phyloP scores from a whole-genome alignment of 2,888 invertebrate species.

The Ophion ellenae region DNA sequence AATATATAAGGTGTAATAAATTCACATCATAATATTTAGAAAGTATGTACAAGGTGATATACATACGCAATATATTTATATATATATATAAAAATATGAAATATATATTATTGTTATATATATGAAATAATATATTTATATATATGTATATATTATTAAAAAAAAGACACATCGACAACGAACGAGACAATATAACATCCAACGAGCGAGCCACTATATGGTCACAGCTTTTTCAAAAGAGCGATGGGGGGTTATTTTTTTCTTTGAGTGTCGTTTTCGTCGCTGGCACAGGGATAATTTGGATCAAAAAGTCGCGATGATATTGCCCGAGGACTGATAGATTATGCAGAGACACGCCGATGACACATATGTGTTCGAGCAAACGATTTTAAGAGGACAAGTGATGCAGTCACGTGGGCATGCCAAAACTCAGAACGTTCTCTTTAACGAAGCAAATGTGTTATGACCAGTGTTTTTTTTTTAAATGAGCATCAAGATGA shows the following conservation, averaged over 20 bases:
- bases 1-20: constrained; percentile 76
- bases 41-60: constrained; percentile 83
- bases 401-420: constrained; percentile 39
- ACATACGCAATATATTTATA: constrained; percentile 69
- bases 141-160: constrained; percentile 74
- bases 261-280: constrained; percentile 58
- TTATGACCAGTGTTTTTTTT: constrained; percentile 8
- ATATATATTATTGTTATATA: constrained; percentile 76
- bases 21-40: constrained; percentile 80
- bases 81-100: constrained; percentile 53
- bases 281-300: constrained; percentile 56
- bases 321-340: constrained; percentile 3
- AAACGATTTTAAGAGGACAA: constrained; percentile 31
- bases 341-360: constrained; percentile 21
- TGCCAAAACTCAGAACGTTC: constrained; percentile 31
- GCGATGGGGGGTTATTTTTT: constrained; percentile 66
- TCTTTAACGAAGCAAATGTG: constrained; percentile 54
- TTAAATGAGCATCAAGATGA: constrained; percentile 8
- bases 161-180: constrained; percentile 83
- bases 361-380: constrained; percentile 28
- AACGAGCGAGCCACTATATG: constrained; percentile 84
- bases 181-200: constrained; percentile 83
- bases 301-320: constrained; percentile 17
- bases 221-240: constrained; percentile 82
- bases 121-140: constrained; percentile 61